A percentile compares a stretch with the other conserved stretches of the same genome.
Conservation (phyloP, 92 coral and sea anemone species). For the Desmophyllum pertusum region DNA sequence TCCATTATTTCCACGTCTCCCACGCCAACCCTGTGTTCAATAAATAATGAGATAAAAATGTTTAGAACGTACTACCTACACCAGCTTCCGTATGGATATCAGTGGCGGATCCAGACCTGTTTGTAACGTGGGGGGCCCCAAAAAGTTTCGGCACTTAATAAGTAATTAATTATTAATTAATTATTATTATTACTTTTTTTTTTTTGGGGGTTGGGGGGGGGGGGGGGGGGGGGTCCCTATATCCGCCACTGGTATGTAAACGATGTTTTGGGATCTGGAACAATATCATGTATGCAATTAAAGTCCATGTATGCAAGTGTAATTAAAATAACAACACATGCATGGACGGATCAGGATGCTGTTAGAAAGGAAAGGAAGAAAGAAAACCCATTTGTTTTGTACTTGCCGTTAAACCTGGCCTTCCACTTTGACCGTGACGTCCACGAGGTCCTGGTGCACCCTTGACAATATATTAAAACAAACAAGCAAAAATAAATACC, state of each 20-base stretch:
- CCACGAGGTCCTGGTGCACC: conserved; percentile 32
- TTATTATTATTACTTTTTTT: too few species aligned
- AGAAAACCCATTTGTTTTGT: background rate
- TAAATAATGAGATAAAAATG: background rate
- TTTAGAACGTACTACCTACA: background rate
- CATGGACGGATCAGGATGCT: background rate
- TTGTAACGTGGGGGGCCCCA: too few species aligned
- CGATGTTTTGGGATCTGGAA: too few species aligned
- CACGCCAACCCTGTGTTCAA: conserved; percentile 6
- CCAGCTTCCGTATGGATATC: background rate
- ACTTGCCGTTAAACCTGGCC: conserved; percentile 21
- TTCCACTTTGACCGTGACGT: conserved; percentile 22
- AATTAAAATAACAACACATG: background rate
- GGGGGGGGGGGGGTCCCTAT: too few species aligned
- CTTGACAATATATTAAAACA: background rate
- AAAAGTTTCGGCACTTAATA: too few species aligned
- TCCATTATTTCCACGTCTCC: conserved; percentile 16
- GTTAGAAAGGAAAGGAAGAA: background rate
- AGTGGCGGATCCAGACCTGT: too few species aligned
- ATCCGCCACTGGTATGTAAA: too few species aligned
- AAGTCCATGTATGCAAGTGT: background rate
- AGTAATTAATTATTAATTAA: too few species aligned
- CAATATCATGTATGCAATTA: too few species aligned
- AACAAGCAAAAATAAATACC: background rate
- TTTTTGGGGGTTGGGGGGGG: too few species aligned